These are phyloP conservation scores for Apis cerana DNA, from an alignment of 1,140 invertebrate genomes.

Conservation along the genomic window DNA sequence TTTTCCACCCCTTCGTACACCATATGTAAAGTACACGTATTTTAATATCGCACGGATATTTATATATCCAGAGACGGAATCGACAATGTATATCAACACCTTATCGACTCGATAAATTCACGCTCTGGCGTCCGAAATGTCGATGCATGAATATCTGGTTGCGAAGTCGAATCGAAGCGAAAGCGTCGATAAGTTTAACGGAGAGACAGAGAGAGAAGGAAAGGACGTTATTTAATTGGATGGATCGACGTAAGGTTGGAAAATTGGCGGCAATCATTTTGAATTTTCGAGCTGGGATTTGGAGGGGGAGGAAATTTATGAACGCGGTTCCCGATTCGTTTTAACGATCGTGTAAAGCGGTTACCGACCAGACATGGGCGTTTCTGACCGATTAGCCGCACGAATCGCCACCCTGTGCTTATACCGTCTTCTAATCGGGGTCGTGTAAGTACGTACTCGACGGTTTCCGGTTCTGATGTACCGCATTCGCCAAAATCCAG, in stretches of 20 bases:
- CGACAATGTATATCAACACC: too few species aligned
- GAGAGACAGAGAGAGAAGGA: neutral
- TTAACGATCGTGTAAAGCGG: neutral
- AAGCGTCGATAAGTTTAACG: too few species aligned
- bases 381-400: constrained; percentile 2
- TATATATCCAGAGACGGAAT: too few species aligned
- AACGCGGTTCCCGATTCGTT: neutral
- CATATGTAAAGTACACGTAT: too few species aligned
- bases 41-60: too few species aligned
- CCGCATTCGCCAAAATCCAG: constrained; percentile 44
- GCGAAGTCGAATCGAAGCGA: too few species aligned
- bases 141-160: neutral
- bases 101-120: too few species aligned
- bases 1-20: too few species aligned
- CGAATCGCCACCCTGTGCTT: neutral
- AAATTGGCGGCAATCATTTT: too few species aligned
- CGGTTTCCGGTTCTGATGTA: constrained; percentile 31
- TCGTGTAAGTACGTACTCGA: constrained; percentile 8
- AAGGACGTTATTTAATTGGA: fast-evolving
- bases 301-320: neutral
- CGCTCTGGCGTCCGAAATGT: too few species aligned
- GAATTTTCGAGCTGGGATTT: neutral
- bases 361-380: neutral
- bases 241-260: neutral
- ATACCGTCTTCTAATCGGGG: constrained; percentile 17